Percentiles rank a stretch among this genome's conserved stretches.
These are phyloP conservation scores for Plutomurus gul DNA, from an alignment of 1,140 invertebrate species.

Conservation along the genomic window DNA sequence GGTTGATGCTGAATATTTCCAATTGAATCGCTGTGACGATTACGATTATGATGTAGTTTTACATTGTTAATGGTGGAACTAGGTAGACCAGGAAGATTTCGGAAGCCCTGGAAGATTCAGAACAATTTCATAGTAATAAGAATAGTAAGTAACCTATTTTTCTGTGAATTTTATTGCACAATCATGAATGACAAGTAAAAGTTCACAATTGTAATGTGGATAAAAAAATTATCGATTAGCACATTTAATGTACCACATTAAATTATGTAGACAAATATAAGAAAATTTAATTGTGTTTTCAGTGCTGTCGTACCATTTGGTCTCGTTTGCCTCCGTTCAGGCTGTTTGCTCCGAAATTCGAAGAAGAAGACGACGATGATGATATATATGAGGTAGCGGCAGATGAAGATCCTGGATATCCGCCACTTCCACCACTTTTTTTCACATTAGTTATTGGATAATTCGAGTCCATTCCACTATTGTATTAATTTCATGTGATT, in stretches of 20 bases:
- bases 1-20: neutral
- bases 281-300: too few relatives aligned
- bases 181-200: too few relatives aligned
- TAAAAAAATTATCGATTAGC: too few relatives aligned
- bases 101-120: too few relatives aligned
- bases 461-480: neutral
- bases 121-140: too few relatives aligned
- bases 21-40: neutral
- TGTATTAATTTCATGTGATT: neutral
- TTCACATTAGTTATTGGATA: conserved; percentile 18
- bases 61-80: neutral
- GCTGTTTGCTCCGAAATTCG: neutral
- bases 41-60: neutral
- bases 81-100: conserved; percentile 58
- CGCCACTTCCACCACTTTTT: conserved; percentile 5
- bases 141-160: too few relatives aligned
- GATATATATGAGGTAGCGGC: conserved; percentile 15
- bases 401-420: neutral
- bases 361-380: neutral
- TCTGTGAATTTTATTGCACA: too few relatives aligned
- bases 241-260: too few relatives aligned
- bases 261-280: too few relatives aligned
- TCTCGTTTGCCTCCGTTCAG: conserved; percentile 53
- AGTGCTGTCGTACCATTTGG: too few relatives aligned
- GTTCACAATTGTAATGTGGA: too few relatives aligned